Conservation (phyloP, 2,888 invertebrate species). For the Caenorhabditis sp. region DNA sequence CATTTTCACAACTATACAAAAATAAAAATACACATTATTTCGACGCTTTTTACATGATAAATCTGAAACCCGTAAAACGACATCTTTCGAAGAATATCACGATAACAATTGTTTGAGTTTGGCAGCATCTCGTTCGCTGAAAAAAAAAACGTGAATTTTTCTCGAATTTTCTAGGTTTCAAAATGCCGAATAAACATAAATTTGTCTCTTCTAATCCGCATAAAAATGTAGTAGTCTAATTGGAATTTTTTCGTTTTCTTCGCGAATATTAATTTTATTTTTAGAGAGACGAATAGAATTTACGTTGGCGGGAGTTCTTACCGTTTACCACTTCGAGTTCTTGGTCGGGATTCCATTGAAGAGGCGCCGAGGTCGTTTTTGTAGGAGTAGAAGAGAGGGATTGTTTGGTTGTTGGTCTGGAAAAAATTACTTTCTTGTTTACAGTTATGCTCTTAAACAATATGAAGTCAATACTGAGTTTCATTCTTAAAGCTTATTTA, state of each 20-base stretch:
- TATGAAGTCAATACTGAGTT: too few relatives aligned
- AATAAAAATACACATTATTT: too few relatives aligned
- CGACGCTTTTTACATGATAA: too few relatives aligned
- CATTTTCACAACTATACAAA: too few relatives aligned
- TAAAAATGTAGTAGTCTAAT: not conserved
- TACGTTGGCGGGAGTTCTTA: too few relatives aligned
- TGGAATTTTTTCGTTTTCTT: slow-evolving; percentile 4
- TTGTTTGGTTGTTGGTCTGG: slow-evolving; percentile 37
- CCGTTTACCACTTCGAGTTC: slow-evolving; percentile 42
- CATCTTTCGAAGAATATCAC: slow-evolving; percentile 73
- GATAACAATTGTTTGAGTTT: slow-evolving; percentile 59
- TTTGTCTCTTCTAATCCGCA: slow-evolving; percentile 32
- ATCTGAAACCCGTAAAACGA: too few relatives aligned
- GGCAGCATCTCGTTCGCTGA: slow-evolving; percentile 60
- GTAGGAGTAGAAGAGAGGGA: slow-evolving; percentile 50
- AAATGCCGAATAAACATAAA: slow-evolving; percentile 39
- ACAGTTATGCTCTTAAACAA: too few relatives aligned
- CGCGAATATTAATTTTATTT: too few relatives aligned
- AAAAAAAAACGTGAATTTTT: slow-evolving; percentile 11
- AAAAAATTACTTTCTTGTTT: too few relatives aligned
- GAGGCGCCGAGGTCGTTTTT: slow-evolving; percentile 41
- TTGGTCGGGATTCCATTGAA: slow-evolving; percentile 22
- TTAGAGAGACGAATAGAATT: slow-evolving; percentile 20
- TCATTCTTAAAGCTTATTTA: too few relatives aligned
- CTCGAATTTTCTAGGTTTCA: too few relatives aligned